Evolutionary conservation across 2,888 invertebrate genomes (phyloP), one percentile per base, ranked within the genome.

Genomic region (Hydrotaea cyrtoneurina): DNA sequence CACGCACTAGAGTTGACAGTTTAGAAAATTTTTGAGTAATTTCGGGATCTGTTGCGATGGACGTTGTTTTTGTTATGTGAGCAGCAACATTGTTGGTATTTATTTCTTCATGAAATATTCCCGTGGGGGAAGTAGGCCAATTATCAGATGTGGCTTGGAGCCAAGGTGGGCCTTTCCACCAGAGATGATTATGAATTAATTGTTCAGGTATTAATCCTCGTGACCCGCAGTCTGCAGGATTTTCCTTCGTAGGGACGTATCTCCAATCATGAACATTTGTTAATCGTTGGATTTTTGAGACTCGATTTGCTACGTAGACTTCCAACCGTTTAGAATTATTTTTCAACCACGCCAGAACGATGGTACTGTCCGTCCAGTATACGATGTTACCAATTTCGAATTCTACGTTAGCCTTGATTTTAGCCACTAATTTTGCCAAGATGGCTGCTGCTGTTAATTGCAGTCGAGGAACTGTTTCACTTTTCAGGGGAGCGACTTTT

Each of bases 351-450:
- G n/a, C n/a, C n/a, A n/a, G n/a, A n/a, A n/a, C n/a, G n/a, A n/a
- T 50, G 53, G 62, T 62, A 39, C 81, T 81, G 7, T 80, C 80
- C 0, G 71, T 80, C 80, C 71, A 80, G 31, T 66, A 73, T 0
- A 76, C 43, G 31, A 73, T 73, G 3, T 17, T 72, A 15, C 13
- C 13, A 43, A 81, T 57, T 4, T 64, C 43, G 11, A 81, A 81
- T 11, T 73, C 59, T 17, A 15, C 57, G n/a, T 50, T 59, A 13
- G 17, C 57, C 57, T 75, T 74, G 43, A 62, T 23, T 53, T 23
- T 62, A 26, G 59, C 26, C 5, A 62, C 66, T 76, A 76, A 55
- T 76, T 66, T 66, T 15, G 26, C 64, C 36, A 66, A 31, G 19
- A 66, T 36, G 5, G 64, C 13, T 13, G 75, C 64, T 17, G 62